A percentile compares a stretch with the other conserved stretches of the same genome.
Conservation (phyloP, 2,888 invertebrate genomes). For the Abrostola triplasia region DNA sequence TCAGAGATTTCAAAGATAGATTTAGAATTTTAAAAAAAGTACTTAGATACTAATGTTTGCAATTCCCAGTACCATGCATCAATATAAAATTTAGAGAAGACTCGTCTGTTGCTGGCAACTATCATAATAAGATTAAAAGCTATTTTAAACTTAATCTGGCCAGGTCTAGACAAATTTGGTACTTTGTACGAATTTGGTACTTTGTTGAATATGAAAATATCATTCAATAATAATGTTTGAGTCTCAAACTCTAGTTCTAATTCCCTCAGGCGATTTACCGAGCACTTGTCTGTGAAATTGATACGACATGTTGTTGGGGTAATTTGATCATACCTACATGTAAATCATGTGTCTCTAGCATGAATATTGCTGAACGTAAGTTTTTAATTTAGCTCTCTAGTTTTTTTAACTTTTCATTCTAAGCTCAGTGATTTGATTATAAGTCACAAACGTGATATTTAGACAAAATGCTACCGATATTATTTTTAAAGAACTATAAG, state of each 20-base stretch:
- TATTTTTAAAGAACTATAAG: too few relatives aligned
- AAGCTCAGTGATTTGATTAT: too few relatives aligned
- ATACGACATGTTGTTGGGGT: constrained; percentile 10
- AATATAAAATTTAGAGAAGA: neutral
- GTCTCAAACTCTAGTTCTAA: constrained; percentile 20
- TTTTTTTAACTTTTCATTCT: too few relatives aligned
- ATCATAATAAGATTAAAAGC: constrained; percentile 51
- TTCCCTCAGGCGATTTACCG: constrained; percentile 9
- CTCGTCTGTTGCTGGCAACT: constrained; percentile 35
- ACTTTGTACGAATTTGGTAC: constrained; percentile 27
- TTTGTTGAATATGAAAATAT: constrained; percentile 35
- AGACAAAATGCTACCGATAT: too few relatives aligned
- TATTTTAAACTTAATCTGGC: constrained; percentile 38
- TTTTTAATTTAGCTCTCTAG: too few relatives aligned
- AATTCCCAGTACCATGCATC: neutral
- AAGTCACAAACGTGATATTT: too few relatives aligned
- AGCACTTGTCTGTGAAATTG: constrained; percentile 14
- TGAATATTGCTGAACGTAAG: too few relatives aligned
- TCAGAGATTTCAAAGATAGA: too few relatives aligned
- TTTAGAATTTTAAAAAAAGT: neutral
- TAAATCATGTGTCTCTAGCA: neutral
- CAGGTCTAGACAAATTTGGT: constrained; percentile 37
- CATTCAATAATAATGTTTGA: constrained; percentile 26
- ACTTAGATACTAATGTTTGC: neutral
- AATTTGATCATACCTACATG: constrained; percentile 12